Conservation (phyloP, 2,888 invertebrate species). For the Gerris lacustris region DNA sequence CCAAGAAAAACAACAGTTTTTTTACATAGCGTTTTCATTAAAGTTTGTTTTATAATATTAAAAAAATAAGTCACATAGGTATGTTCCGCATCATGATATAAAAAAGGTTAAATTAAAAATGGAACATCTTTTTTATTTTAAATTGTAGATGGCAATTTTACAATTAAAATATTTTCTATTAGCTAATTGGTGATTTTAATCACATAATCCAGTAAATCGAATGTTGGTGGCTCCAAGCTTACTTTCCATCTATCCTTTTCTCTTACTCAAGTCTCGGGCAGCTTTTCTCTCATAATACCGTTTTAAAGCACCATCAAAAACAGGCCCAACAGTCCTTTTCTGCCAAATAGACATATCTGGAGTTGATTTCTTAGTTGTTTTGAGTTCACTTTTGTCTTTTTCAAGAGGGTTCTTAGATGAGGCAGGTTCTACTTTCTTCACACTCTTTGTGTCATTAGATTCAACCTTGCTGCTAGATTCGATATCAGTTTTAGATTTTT, state of each 20-base stretch:
- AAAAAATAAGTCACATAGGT: too few relatives aligned
- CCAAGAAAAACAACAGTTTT: too few relatives aligned
- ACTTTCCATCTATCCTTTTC: neutral
- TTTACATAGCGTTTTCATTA: too few relatives aligned
- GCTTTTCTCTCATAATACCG: slow-evolving; percentile 65
- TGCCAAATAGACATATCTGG: slow-evolving; percentile 63
- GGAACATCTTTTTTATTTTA: too few relatives aligned
- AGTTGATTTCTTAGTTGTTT: slow-evolving; percentile 26
- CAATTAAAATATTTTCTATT: too few relatives aligned
- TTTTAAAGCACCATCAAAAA: slow-evolving; percentile 60
- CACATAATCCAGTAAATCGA: too few relatives aligned
- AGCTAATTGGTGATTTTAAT: too few relatives aligned
- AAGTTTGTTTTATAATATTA: too few relatives aligned
- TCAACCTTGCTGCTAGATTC: slow-evolving; percentile 12
- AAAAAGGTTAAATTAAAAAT: too few relatives aligned
- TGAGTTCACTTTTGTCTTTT: slow-evolving; percentile 14
- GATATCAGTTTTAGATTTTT: neutral
- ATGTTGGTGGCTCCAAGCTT: too few relatives aligned
- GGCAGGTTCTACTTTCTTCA: slow-evolving; percentile 9
- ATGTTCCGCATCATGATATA: too few relatives aligned
- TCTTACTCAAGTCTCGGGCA: slow-evolving; percentile 34
- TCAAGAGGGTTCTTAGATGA: slow-evolving; percentile 18
- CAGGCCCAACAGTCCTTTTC: slow-evolving; percentile 67
- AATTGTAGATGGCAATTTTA: too few relatives aligned
- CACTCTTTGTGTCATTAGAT: slow-evolving; percentile 20